phyloP scores from a whole-genome alignment of 2,797 vertebrate genomes.

The Pangasius mekongensis region DNA sequence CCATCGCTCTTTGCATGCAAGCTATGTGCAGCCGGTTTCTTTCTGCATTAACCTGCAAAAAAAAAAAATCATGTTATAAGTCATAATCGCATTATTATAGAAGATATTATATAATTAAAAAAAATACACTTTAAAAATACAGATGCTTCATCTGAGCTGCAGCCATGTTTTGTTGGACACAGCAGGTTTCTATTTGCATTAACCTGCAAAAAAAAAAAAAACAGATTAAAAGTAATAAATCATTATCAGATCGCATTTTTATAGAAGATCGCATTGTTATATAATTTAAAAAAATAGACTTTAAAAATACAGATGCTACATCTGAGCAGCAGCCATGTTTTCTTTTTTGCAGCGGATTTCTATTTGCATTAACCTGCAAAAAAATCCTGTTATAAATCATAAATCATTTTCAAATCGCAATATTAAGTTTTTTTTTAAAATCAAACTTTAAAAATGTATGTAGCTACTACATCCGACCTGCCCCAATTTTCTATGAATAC shows the following conservation, averaged over 20 bases:
- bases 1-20: background rate
- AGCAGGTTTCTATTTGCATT: background rate
- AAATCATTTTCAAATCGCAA: background rate
- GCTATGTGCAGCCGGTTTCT: background rate
- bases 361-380: background rate
- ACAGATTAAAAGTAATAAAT: background rate
- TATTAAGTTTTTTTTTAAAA: background rate
- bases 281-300: too few relatives aligned
- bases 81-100: background rate
- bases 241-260: background rate
- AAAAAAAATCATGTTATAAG: background rate
- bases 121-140: background rate
- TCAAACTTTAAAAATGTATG: background rate
- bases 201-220: background rate
- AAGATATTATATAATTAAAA: background rate
- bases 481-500: background rate
- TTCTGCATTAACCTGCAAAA: background rate
- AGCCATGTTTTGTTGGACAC: background rate
- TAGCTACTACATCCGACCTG: background rate
- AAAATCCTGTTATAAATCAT: background rate
- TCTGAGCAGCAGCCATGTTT: background rate
- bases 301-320: background rate
- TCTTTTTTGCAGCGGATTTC: background rate
- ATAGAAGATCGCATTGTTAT: background rate
- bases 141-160: background rate